These are phyloP conservation scores for Mesoligia furuncula DNA, from an alignment of 2,888 invertebrate species.

Conservation along the genomic window DNA sequence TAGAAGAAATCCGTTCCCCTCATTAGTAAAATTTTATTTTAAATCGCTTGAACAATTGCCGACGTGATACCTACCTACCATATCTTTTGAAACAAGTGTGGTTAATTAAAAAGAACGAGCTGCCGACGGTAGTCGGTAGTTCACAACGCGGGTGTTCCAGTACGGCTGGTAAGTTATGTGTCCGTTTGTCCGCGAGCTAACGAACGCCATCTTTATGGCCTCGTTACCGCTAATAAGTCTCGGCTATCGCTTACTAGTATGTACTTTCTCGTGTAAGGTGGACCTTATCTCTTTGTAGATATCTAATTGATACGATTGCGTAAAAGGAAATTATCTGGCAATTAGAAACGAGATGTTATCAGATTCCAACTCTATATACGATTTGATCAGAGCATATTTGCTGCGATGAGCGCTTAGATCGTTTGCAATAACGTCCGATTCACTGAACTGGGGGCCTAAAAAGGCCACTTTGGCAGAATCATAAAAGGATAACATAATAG, in stretches of 20 bases:
- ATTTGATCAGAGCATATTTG: not conserved
- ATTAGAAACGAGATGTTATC: not conserved
- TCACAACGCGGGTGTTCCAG: conserved; percentile 76
- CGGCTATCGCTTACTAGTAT: conserved; percentile 45
- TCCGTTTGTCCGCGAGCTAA: conserved; percentile 62
- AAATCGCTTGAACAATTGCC: conserved; percentile 13
- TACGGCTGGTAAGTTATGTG: conserved; percentile 64
- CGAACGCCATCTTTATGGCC: conserved; percentile 65
- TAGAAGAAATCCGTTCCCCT: not conserved
- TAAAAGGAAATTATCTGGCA: conserved; percentile 2
- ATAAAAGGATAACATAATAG: too few species aligned
- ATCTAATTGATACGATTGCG: not conserved
- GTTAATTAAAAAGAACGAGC: conserved; percentile 48
- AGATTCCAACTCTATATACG: not conserved
- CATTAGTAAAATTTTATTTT: conserved; percentile 15
- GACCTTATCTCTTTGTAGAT: conserved; percentile 29
- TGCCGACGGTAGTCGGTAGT: conserved; percentile 56
- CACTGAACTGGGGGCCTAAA: conserved; percentile 31
- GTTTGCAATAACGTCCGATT: conserved; percentile 24
- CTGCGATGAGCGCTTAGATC: conserved; percentile 4
- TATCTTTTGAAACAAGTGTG: conserved; percentile 36
- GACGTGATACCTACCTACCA: not conserved
- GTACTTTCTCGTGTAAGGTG: conserved; percentile 31
- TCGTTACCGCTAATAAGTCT: conserved; percentile 78
- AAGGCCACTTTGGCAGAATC: too few species aligned